These are phyloP conservation scores for Danio albolineatus DNA, from an alignment of 2,797 vertebrate genomes.

Conservation along the genomic window DNA sequence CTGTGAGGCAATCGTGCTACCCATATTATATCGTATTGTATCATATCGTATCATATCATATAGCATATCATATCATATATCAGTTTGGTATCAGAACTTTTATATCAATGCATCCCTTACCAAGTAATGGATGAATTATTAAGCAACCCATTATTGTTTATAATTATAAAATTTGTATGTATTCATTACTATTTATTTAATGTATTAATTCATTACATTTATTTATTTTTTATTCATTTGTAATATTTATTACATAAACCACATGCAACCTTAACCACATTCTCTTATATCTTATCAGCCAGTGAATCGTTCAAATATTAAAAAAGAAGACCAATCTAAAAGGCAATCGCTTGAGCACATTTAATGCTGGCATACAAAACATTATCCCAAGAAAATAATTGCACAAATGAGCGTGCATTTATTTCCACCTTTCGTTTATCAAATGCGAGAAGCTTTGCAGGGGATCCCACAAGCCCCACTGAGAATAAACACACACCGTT, in stretches of 20 bases:
- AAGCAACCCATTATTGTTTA: not conserved
- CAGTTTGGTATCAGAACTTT: no score
- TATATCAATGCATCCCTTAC: not conserved
- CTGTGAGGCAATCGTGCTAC: no score
- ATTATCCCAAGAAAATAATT: conserved; percentile 43
- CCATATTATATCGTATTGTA: no score
- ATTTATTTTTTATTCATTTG: no score
- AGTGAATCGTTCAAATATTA: conserved; percentile 2
- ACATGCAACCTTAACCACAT: not conserved
- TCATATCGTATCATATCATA: no score
- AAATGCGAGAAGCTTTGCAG: conserved; percentile 44
- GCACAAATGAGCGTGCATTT: conserved; percentile 42
- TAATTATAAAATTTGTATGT: no score
- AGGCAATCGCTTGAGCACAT: conserved; percentile 13
- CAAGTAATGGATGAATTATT: not conserved
- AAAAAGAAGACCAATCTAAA: not conserved
- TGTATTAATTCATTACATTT: no score
- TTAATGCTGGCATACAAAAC: not conserved
- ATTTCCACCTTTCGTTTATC: conserved; percentile 25
- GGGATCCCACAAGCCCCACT: conserved; percentile 43
- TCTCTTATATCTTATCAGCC: not conserved
- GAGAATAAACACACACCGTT: conserved; percentile 56
- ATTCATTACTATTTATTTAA: no score
- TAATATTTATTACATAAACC: not conserved
- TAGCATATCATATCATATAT: no score